Percentiles rank a stretch among this genome's conserved stretches.
These are phyloP conservation scores for Hyposoter dolosus DNA, from an alignment of 2,888 invertebrate genomes.

Conservation along the genomic window DNA sequence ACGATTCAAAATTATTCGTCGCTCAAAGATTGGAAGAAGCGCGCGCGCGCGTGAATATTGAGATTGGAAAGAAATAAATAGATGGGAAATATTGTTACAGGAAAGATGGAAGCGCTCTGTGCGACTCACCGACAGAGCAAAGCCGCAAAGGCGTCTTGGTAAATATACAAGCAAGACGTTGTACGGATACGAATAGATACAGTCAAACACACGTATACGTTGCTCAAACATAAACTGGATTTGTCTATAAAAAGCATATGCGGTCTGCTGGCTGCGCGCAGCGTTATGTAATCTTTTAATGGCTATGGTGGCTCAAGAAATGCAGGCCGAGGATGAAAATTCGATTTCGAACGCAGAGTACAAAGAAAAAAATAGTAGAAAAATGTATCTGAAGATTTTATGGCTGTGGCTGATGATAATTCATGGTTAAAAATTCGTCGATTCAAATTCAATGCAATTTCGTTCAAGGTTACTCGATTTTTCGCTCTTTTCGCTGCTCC, in stretches of 20 bases:
- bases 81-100: constrained; percentile 33
- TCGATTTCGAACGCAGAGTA: neutral
- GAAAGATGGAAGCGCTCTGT: constrained; percentile 25
- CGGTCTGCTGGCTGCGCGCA: constrained; percentile 71
- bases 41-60: neutral
- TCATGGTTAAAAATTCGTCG: neutral
- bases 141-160: constrained; percentile 30
- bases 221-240: constrained; percentile 73
- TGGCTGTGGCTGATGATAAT: neutral
- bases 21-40: neutral
- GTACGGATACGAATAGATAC: constrained; percentile 41
- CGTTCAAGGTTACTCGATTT: neutral
- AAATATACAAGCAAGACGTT: constrained; percentile 41
- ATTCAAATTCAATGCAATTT: neutral
- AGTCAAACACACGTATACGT: constrained; percentile 50
- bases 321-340: constrained; percentile 28
- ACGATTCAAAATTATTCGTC: too few relatives aligned
- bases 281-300: constrained; percentile 78
- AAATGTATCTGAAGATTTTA: neutral
- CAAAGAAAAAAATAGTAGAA: neutral
- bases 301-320: constrained; percentile 77
- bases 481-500: neutral
- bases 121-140: constrained; percentile 17
- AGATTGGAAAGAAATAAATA: neutral
- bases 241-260: constrained; percentile 74